A percentile compares a stretch with the other conserved stretches of the same genome.
Evolutionary conservation across 1,140 invertebrate species (phyloP).

Genomic region (Euwallacea fornicatus): DNA sequence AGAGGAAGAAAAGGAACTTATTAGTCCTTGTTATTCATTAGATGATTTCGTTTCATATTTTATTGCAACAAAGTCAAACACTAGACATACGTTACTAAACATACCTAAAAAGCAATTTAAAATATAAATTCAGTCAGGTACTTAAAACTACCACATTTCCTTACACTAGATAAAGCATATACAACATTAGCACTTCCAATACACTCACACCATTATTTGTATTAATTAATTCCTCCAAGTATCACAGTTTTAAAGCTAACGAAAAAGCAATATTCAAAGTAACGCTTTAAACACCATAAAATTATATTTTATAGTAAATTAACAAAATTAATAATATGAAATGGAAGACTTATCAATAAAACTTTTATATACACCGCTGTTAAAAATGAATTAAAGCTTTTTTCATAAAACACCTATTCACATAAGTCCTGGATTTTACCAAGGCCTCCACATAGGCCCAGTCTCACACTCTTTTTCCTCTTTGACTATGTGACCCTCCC

Average conservation of each 20-base stretch:
- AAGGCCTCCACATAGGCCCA: conserved; percentile 52
- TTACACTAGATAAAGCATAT: background rate
- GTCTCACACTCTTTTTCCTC: conserved; percentile 24
- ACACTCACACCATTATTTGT: no score
- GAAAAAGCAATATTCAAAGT: conserved; percentile 2
- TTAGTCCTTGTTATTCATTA: no score
- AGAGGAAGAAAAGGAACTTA: no score
- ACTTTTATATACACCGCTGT: conserved; percentile 24
- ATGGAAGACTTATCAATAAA: background rate
- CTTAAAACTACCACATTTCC: background rate
- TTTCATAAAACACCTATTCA: background rate
- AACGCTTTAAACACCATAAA: conserved; percentile 5
- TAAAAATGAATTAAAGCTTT: conserved; percentile 33
- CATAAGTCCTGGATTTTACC: conserved; percentile 43
- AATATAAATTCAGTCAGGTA: background rate
- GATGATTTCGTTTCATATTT: no score
- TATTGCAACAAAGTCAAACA: no score
- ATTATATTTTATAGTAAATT: conserved; percentile 7
- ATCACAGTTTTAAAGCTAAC: conserved; percentile 47
- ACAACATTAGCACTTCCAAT: no score
- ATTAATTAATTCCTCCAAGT: background rate
- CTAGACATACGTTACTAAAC: no score
- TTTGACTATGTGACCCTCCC: conserved; percentile 19
- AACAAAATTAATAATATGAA: conserved; percentile 4
- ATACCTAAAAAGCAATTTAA: no score